A percentile compares a stretch with the other conserved stretches of the same genome.
These are phyloP conservation scores for Mycteria americana DNA, from an alignment of 2,797 vertebrate species.

Conservation along the genomic window DNA sequence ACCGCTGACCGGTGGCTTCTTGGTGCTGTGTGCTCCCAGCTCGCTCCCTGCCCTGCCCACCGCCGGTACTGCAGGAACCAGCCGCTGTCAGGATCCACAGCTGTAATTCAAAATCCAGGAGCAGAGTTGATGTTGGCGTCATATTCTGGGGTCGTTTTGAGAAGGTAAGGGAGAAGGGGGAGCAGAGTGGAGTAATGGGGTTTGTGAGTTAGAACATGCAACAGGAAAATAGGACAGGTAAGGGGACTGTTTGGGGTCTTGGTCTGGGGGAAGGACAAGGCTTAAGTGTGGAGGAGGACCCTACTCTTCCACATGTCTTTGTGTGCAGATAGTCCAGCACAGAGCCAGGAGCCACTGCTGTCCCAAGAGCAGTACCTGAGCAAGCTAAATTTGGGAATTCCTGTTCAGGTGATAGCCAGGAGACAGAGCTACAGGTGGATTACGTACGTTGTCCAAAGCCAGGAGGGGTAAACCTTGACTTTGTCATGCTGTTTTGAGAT, in stretches of 20 bases:
- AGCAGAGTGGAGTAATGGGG: neutral
- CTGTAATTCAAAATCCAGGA: neutral
- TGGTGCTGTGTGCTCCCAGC: neutral
- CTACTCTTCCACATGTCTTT: neutral
- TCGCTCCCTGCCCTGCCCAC: neutral
- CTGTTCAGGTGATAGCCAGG: neutral
- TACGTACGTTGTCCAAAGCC: fast-evolving
- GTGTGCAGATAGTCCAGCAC: neutral
- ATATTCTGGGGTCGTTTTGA: neutral
- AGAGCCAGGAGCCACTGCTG: neutral
- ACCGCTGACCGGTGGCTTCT: neutral
- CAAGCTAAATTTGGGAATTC: neutral
- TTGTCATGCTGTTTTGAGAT: neutral
- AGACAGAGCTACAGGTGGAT: neutral
- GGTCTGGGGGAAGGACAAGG: neutral
- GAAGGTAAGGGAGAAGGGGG: neutral
- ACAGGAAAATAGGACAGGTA: neutral
- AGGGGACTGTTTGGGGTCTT: neutral
- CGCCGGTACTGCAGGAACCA: neutral
- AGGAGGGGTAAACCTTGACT: neutral
- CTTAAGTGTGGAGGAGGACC: neutral
- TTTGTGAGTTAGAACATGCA: neutral
- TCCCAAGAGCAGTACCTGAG: neutral
- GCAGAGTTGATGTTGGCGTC: neutral
- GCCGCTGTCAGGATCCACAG: neutral